Evolutionary conservation across 2,888 invertebrate genomes (phyloP).

Genomic region (Perithous albicinctus): DNA sequence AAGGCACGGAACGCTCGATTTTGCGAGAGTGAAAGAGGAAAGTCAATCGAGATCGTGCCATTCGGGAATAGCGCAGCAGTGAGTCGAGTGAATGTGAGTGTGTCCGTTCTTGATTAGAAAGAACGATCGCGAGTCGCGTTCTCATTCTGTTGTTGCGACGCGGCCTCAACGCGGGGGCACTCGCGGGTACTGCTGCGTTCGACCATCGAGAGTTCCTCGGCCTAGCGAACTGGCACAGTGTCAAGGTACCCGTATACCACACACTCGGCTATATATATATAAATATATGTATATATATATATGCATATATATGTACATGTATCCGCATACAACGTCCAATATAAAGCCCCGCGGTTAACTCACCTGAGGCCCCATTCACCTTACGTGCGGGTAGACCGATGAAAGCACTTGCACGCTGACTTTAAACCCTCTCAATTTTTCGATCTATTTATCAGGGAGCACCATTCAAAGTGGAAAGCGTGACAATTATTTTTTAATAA

Average conservation of each 20-base stretch:
- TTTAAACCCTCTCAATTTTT: neutral
- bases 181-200: slow-evolving; percentile 23
- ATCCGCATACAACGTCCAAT: slow-evolving; percentile 1
- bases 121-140: slow-evolving; percentile 45
- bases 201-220: slow-evolving; percentile 65
- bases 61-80: neutral
- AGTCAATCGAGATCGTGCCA: slow-evolving; percentile 61
- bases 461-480: too few species aligned
- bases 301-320: too few species aligned
- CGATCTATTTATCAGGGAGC: neutral
- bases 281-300: too few species aligned
- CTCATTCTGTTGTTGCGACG: slow-evolving; percentile 25
- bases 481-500: too few species aligned
- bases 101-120: slow-evolving; percentile 59
- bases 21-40: slow-evolving; percentile 76
- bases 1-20: slow-evolving; percentile 59
- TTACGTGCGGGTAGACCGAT: neutral
- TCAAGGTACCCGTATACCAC: slow-evolving; percentile 76
- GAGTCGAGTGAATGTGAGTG: slow-evolving; percentile 46
- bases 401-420: slow-evolving; percentile 12
- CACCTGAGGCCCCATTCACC: neutral
- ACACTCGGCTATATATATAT: slow-evolving; percentile 13
- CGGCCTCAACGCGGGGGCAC: slow-evolving; percentile 22
- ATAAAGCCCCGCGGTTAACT: slow-evolving; percentile 8
- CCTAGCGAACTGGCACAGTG: slow-evolving; percentile 81